Conservation (phyloP, 2,113 vertebrate species). For the Alexandromys fortis region DNA sequence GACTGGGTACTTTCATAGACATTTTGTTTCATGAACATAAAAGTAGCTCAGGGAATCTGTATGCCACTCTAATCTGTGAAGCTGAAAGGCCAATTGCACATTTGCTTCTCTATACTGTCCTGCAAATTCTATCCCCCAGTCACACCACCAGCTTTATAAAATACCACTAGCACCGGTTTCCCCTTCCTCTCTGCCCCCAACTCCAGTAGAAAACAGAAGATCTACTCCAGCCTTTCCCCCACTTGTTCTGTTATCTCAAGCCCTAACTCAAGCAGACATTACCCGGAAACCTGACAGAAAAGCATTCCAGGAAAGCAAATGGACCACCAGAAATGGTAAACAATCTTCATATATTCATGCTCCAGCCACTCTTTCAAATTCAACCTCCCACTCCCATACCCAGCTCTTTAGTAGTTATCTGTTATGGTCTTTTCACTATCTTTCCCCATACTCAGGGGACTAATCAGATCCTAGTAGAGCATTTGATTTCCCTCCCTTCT, state of each 20-base stretch:
- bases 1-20: not conserved
- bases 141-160: not conserved
- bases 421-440: not conserved
- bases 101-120: not conserved
- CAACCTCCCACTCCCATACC: not conserved
- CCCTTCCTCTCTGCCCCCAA: not conserved
- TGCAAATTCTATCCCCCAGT: not conserved
- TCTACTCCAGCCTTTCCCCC: not conserved
- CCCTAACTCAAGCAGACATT: not conserved
- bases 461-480: not conserved
- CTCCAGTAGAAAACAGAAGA: not conserved
- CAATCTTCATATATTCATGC: not conserved
- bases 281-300: not conserved
- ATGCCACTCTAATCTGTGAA: not conserved
- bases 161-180: not conserved
- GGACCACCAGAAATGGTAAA: not conserved
- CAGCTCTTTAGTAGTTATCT: not conserved
- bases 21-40: not conserved
- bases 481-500: too few relatives aligned
- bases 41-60: not conserved
- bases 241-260: not conserved
- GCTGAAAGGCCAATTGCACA: not conserved
- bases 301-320: not conserved
- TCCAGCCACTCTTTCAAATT: not conserved
- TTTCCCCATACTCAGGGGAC: too few relatives aligned